These are phyloP conservation scores for Macrophya alboannulata DNA, from an alignment of 2,888 invertebrate genomes.

Conservation along the genomic window DNA sequence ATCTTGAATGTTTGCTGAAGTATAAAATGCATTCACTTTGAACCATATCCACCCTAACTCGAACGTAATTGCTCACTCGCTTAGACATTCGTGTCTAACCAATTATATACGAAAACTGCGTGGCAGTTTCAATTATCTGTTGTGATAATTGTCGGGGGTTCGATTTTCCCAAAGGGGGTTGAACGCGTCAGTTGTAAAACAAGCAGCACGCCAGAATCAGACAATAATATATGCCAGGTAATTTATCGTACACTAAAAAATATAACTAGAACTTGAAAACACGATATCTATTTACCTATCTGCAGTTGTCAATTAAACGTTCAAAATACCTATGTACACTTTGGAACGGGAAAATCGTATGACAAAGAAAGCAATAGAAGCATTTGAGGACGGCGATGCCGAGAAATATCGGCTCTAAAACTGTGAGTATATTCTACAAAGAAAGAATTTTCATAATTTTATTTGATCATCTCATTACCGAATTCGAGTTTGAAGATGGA, in stretches of 20 bases:
- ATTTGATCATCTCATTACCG: not conserved
- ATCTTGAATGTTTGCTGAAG: constrained; percentile 67
- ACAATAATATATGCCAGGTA: not conserved
- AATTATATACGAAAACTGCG: constrained; percentile 49
- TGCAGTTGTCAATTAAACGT: not conserved
- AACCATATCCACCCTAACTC: constrained; percentile 62
- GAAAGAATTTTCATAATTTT: not conserved
- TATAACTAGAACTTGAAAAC: not conserved
- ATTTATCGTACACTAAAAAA: not conserved
- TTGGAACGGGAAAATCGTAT: not conserved
- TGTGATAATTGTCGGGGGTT: constrained; percentile 43
- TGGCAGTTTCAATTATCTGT: constrained; percentile 47
- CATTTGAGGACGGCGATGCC: not conserved
- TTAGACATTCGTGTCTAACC: constrained; percentile 61
- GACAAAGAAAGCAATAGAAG: not conserved
- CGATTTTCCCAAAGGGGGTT: constrained; percentile 1
- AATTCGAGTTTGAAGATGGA: not conserved
- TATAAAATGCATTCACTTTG: constrained; percentile 70
- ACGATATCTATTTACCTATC: not conserved
- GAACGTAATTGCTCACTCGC: constrained; percentile 68
- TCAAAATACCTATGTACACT: not conserved
- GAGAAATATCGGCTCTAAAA: not conserved
- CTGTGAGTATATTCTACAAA: not conserved
- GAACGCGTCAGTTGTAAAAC: constrained; percentile 28
- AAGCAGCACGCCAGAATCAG: not conserved